Evolutionary conservation across 2,888 invertebrate species (phyloP).

Genomic region (Acanthoscelides obtectus): DNA sequence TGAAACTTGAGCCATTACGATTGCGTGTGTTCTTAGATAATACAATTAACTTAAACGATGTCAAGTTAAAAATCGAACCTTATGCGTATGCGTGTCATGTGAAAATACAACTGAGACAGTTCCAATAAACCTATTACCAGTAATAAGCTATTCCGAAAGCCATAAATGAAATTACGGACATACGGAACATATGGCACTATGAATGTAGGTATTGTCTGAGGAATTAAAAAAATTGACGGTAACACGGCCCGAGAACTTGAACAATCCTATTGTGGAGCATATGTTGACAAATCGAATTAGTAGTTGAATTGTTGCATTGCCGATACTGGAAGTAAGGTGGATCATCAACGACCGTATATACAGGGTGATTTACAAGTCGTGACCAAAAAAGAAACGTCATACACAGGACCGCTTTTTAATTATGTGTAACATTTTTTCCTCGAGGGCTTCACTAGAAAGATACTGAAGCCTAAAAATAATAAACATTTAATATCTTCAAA

Average conservation of each 20-base stretch:
- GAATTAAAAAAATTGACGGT: constrained; percentile 25
- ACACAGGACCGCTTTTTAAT: no score
- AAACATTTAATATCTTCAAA: no score
- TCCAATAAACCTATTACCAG: not conserved
- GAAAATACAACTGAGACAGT: not conserved
- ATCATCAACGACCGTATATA: not conserved
- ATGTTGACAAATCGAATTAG: constrained; percentile 40
- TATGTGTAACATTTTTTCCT: no score
- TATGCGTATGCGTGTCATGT: not conserved
- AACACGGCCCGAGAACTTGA: constrained; percentile 26
- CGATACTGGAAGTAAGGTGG: not conserved
- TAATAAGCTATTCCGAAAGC: not conserved
- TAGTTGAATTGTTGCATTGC: constrained; percentile 29
- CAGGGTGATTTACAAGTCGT: no score
- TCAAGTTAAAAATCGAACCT: not conserved
- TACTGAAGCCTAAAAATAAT: no score
- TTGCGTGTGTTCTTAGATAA: not conserved
- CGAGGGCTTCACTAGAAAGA: no score
- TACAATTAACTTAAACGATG: not conserved
- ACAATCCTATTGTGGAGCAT: constrained; percentile 28
- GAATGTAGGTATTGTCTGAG: constrained; percentile 15
- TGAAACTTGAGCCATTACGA: not conserved
- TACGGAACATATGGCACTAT: constrained; percentile 12
- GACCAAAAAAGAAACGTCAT: no score
- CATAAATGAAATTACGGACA: not conserved